Evolutionary conservation across 2,888 invertebrate species (phyloP).

Genomic region (Cosmia pyralina): DNA sequence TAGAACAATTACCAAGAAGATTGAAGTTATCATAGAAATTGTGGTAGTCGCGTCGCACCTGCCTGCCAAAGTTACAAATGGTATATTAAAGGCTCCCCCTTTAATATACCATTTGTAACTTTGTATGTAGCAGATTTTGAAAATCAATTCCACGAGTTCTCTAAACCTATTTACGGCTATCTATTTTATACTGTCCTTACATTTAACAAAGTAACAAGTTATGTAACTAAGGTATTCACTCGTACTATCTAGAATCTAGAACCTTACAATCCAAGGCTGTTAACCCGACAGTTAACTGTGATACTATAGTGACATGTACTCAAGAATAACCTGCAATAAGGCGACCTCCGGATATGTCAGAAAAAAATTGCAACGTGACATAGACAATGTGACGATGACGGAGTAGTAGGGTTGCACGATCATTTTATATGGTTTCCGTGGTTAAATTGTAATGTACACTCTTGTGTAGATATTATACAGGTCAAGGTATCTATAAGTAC

Average conservation of each 20-base stretch:
- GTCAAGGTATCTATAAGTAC: background rate
- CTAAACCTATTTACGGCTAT: background rate
- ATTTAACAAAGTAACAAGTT: conserved; percentile 9
- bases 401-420: conserved; percentile 8
- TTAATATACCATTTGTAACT: no score
- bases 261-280: conserved; percentile 41
- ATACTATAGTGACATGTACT: background rate
- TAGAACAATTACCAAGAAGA: no score
- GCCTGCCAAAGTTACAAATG: no score
- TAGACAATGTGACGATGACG: conserved; percentile 32
- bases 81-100: no score
- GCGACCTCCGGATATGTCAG: conserved; percentile 31
- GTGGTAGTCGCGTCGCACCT: no score
- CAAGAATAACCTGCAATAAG: conserved; percentile 40
- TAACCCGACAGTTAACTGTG: conserved; percentile 38
- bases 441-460: conserved; percentile 10
- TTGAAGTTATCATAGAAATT: no score
- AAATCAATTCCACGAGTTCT: background rate
- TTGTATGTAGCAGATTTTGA: background rate
- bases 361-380: conserved; percentile 52
- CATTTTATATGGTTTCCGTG: conserved; percentile 26
- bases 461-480: background rate
- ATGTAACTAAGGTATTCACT: conserved; percentile 20
- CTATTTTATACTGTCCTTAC: background rate
- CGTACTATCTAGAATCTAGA: conserved; percentile 45